Evolutionary conservation across 1,140 invertebrate species (phyloP).

Genomic region (Cylas formicarius): DNA sequence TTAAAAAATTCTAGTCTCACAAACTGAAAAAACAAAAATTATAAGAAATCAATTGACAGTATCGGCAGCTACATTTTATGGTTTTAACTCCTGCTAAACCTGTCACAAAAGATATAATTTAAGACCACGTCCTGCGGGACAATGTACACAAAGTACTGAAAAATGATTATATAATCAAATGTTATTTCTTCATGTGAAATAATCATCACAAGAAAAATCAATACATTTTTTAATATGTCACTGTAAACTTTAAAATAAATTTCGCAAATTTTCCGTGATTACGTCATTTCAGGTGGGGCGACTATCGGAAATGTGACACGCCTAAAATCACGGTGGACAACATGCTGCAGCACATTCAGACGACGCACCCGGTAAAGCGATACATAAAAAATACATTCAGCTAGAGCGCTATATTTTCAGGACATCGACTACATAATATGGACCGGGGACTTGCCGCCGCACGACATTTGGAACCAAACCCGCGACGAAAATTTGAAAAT

Average conservation of each 20-base stretch:
- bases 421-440: constrained; percentile 97
- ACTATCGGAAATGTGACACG: constrained; percentile 87
- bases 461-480: constrained; percentile 97
- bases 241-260: not conserved
- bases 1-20: no score
- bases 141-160: no score
- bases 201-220: no score
- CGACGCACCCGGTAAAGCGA: constrained; percentile 66
- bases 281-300: constrained; percentile 66
- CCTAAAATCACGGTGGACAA: constrained; percentile 86
- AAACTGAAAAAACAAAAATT: no score
- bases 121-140: no score
- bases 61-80: no score
- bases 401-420: constrained; percentile 44
- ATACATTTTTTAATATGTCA: no score
- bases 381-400: not conserved
- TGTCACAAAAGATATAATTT: no score
- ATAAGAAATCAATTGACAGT: no score
- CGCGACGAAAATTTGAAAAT: constrained; percentile 80
- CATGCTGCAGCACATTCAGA: constrained; percentile 80
- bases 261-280: constrained; percentile 4
- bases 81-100: no score
- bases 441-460: constrained; percentile 95
- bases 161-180: no score
- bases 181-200: no score